phyloP scores from a whole-genome alignment of 2,888 invertebrate species.

The Listrodromus nycthemerus region DNA sequence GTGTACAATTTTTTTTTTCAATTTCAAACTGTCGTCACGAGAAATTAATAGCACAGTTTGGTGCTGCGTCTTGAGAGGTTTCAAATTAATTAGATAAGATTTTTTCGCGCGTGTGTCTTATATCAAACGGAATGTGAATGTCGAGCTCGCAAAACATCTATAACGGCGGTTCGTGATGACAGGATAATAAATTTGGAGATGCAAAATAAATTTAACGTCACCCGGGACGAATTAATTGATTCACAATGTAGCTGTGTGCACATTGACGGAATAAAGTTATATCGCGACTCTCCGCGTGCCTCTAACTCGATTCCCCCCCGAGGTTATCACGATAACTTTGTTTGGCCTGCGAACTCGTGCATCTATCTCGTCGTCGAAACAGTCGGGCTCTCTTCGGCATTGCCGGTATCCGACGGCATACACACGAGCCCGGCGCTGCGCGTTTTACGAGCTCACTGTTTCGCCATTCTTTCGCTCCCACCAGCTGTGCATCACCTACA shows the following conservation, averaged over 20 bases:
- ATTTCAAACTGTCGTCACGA: not conserved
- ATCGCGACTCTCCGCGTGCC: conserved; percentile 29
- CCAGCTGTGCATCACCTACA: not conserved
- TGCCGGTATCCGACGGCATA: conserved; percentile 65
- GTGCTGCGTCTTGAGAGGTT: not conserved
- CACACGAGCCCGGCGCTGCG: conserved; percentile 22
- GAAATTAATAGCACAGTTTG: not conserved
- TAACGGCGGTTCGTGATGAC: not conserved
- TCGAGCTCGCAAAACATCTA: not conserved
- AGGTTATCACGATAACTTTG: conserved; percentile 65
- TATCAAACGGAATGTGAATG: not conserved
- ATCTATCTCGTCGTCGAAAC: conserved; percentile 27
- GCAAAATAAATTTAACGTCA: conserved; percentile 5
- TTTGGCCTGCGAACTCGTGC: conserved; percentile 34
- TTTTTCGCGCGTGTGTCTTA: not conserved
- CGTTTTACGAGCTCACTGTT: conserved; percentile 48
- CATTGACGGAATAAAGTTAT: conserved; percentile 33
- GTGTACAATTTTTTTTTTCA: not conserved
- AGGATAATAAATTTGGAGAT: not conserved
- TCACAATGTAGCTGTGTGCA: conserved; percentile 29
- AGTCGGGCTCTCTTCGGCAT: conserved; percentile 2
- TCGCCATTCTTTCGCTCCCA: conserved; percentile 21
- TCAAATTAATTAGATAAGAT: not conserved
- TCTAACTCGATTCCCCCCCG: conserved; percentile 48
- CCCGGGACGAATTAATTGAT: conserved; percentile 40